Evolutionary conservation across 2,113 vertebrate genomes (phyloP), one percentile per base, ranked within the genome.

Genomic region (Oreochromis niloticus): DNA sequence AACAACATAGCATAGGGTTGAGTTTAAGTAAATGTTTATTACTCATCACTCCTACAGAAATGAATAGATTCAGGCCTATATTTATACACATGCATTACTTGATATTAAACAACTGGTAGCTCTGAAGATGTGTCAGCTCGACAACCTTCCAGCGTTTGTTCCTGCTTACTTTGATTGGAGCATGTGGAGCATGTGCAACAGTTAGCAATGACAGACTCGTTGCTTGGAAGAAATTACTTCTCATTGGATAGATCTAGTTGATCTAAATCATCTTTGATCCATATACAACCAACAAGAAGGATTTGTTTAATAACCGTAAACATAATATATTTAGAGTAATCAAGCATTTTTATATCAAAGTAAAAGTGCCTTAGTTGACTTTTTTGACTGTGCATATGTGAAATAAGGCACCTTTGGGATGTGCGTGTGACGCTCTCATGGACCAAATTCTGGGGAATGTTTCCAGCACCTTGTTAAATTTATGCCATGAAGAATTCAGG

Each of bases 301-400:
- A 43, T 13, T 43, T 12, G 39, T n/a, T n/a, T 66, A 66, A 66
- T 66, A 39, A 66, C 19, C 2, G 6, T 66, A 39, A 8, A 63
- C 9, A 63, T 63, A 63, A n/a, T 0, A 36, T 39, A 36, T 66
- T 66, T 7, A 36, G 61, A 66, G 61, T 66, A 1, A 36, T 66
- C 32, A 0, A 66, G 34, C 19, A 39, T 66, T 66, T 66, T 66
- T 39, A 66, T n/a, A n/a, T 0, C 17, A 0, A 1, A 7, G 34
- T 1, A 13, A 39, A 8, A 3, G 34, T 39, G 34, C 19, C 4
- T 66, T 39, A 39, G 19, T 66, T 66, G 10, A 5, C 0, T 0
- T 12, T 66, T 66, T 39, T 66, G 0, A 66, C 61, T 66, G 34
- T 39, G 61, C 34, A 66, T 66, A 22, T 39, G 34, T 66, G 34